Conservation (phyloP, 2,888 invertebrate genomes). For the Dichetophora obliterata region DNA sequence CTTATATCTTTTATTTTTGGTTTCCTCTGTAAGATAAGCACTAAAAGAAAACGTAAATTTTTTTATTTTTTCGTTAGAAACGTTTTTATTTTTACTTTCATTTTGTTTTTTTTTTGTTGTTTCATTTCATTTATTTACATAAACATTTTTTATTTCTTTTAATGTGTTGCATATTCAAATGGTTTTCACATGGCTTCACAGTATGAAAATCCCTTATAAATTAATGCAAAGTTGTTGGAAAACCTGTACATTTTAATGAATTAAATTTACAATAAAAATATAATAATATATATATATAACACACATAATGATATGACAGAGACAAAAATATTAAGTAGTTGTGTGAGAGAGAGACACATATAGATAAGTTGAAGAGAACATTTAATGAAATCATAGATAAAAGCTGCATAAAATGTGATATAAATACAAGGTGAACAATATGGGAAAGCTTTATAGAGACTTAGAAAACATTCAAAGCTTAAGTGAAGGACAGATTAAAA, state of each 20-base stretch:
- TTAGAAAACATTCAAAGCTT: slow-evolving; percentile 1
- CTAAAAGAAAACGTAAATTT: slow-evolving; percentile 29
- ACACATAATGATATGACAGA: slow-evolving; percentile 36
- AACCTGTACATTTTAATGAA: slow-evolving; percentile 14
- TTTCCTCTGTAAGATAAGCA: neutral
- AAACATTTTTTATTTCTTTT: slow-evolving; percentile 49
- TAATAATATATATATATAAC: slow-evolving; percentile 14
- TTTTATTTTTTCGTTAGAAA: slow-evolving; percentile 43
- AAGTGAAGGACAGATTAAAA: slow-evolving; percentile 8
- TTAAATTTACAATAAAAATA: slow-evolving; percentile 42
- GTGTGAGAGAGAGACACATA: slow-evolving; percentile 36
- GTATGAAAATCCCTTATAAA: neutral
- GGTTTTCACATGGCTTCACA: neutral
- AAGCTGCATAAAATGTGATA: slow-evolving; percentile 44
- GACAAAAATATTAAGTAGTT: slow-evolving; percentile 1
- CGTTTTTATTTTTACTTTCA: slow-evolving; percentile 48
- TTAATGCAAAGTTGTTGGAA: neutral
- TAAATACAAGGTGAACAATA: slow-evolving; percentile 33
- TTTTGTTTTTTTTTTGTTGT: slow-evolving; percentile 42
- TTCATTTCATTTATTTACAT: slow-evolving; percentile 54
- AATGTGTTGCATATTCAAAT: neutral
- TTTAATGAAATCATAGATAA: slow-evolving; percentile 48
- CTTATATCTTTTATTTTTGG: neutral
- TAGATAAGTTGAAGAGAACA: slow-evolving; percentile 2
- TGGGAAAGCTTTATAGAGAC: slow-evolving; percentile 4